Base-by-base conservation (phyloP, 2,888 invertebrate genomes). In the Timema cristinae region DNA sequence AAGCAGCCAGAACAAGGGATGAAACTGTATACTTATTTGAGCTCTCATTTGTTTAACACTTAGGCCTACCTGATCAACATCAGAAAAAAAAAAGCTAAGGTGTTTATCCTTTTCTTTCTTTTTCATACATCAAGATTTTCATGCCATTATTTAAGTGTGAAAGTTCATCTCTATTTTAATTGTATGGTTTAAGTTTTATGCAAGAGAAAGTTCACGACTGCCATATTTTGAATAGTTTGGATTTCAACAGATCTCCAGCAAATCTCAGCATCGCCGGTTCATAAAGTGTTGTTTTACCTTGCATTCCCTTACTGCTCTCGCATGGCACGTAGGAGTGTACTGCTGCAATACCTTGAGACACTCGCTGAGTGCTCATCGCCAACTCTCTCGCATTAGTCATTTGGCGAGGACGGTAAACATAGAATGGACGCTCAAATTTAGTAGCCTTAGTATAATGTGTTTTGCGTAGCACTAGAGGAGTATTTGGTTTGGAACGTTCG, bases 301-400 rank as follows among this genome's bases (percentile, higher is more conserved):
- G 51, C 48, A 50, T 49, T 11, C 54, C 16, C 50, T 71, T 54
- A n/a, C 68, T 67, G 15, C 66, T 48, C 15, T 49, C 32, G 50
- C 75, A 75, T 4, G 15, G 63, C 56, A 67, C 59, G 59, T 75
- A 75, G 10, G 67, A 71, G 63, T 76, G 76, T 48, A 76, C 66
- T 48, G 75, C 73, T 5, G 73, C 75, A 16, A 76, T 76, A 10
- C 75, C 74, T 51, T 67, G 72, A 8, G 75, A 74, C 15, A 76
- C 72, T 48, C 71, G 70, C 56, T 75, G 76, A 47, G 72, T 73
- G 16, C 71, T 69, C 11, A 68, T n/a, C 7, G 66, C 47, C 16
- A 54, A 69, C 10, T 66, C 68, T 10, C 56, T 47, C 49, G 15
- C 11, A 47, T 15, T 32, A 8, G 61, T 54, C 47, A 54, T 69